Evolutionary conservation across 1,140 invertebrate genomes (phyloP), one percentile per base, ranked within the genome.

Genomic region (Ridgeia piscesae): DNA sequence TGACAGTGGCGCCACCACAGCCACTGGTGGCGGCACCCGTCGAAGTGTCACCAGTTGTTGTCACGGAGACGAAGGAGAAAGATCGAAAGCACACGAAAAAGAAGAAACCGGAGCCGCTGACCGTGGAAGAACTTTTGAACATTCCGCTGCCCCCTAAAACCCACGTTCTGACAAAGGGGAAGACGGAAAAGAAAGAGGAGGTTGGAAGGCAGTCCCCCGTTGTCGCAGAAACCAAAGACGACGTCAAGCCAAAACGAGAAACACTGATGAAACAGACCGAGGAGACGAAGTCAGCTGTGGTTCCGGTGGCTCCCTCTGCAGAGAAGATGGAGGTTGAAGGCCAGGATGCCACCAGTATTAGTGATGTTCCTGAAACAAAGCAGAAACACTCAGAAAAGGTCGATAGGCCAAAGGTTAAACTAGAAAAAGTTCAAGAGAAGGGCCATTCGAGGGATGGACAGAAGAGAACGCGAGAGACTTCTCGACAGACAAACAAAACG

Each of bases 61-160:
- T n/a, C 11, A 90, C 33, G 33, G 89, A 90, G 17, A 34, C 89
- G 34, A 50, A 91, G 92, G 58, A 92, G 34, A 92, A 88, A 77
- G 34, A 92, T 34, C 34, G 88, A n/a, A 50, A 77, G 34, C 42
- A 77, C 27, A 50, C 27, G 91, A 92, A 91, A 88, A 92, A 92
- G 90, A 58, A 92, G 91, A 35, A 92, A 50, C 35, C 77, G 6
- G 92, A 92, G 92, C 92, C 92, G 17, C 92, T 92, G 11, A 92
- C 92, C 8, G 92, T 92, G n/a, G 92, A 92, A 34, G n/a, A 33
- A 9, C 58, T 92, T 33, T 91, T 92, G 34, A 91, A 92, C 35
- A 91, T 91, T 33, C 48, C 89, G 6, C 89, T 91, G n/a, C 92
- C 90, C 27, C 34, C 33, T 33, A 33, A 77, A 77, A 77, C 58